Conservation (phyloP, 1,140 invertebrate species). For the Chionoecetes opilio region DNA sequence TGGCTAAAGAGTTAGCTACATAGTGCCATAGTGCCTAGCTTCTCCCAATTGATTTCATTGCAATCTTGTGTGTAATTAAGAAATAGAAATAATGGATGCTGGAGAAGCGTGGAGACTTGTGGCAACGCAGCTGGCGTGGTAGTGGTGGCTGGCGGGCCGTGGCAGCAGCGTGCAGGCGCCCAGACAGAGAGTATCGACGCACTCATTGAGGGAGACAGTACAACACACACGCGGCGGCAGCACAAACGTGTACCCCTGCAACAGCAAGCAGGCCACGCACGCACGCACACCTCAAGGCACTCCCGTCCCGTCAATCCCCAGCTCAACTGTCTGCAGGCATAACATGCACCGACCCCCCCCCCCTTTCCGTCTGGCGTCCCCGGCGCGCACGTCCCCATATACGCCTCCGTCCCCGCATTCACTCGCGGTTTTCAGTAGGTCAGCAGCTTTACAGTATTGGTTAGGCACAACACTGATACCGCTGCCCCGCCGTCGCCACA, state of each 20-base stretch:
- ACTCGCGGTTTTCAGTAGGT: neutral
- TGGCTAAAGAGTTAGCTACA: constrained; percentile 47
- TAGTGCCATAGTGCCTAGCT: constrained; percentile 62
- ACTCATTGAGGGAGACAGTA: constrained; percentile 68
- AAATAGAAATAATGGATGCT: constrained; percentile 57
- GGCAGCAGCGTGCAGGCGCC: constrained; percentile 57
- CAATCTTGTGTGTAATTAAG: constrained; percentile 67
- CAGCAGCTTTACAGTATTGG: neutral
- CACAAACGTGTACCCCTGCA: constrained; percentile 42
- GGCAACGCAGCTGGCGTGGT: constrained; percentile 29
- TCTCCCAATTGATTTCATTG: constrained; percentile 74
- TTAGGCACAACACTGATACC: neutral
- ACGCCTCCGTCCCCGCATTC: constrained; percentile 18
- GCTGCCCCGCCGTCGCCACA: neutral
- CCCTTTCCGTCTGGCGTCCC: neutral
- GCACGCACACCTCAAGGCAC: constrained; percentile 63
- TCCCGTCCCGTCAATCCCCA: constrained; percentile 31
- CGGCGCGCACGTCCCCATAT: neutral
- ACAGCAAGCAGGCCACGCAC: constrained; percentile 45
- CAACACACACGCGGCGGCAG: constrained; percentile 56
- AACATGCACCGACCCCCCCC: neutral
- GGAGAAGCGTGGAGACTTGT: constrained; percentile 46
- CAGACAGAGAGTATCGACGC: constrained; percentile 76
- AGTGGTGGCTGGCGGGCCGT: neutral
- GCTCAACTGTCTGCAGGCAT: neutral